Conservation (phyloP, 2,113 vertebrate genomes). For the Mus spicilegus region DNA sequence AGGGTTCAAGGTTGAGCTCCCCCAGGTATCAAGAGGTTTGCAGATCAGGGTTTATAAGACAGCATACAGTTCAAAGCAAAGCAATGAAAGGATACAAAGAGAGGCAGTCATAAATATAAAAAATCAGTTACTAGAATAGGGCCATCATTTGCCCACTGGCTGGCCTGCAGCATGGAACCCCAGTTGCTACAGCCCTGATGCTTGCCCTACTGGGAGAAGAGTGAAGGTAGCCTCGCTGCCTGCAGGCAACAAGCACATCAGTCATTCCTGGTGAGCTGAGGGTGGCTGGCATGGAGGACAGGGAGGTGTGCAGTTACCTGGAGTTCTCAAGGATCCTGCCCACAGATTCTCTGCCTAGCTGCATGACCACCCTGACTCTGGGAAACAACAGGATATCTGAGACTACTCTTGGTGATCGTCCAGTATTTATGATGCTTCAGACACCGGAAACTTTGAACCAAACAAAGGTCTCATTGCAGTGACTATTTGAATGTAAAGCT, state of each 20-base stretch:
- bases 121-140: neutral
- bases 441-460: neutral
- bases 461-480: neutral
- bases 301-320: neutral
- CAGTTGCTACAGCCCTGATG: neutral
- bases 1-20: neutral
- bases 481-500: neutral
- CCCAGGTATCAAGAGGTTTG: neutral
- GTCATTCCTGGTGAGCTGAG: neutral
- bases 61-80: neutral
- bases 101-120: neutral
- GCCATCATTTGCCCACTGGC: neutral
- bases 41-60: fast-evolving
- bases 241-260: neutral
- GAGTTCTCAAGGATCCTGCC: neutral
- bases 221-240: neutral
- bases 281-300: neutral
- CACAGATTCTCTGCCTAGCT: neutral
- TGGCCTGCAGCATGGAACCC: neutral
- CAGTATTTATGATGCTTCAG: neutral
- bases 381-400: neutral
- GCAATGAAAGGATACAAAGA: neutral
- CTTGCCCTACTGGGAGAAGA: neutral
- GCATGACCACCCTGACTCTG: neutral
- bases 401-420: neutral